Evolutionary conservation across 2,113 vertebrate species (phyloP).

Genomic region (Labeo rohita): DNA sequence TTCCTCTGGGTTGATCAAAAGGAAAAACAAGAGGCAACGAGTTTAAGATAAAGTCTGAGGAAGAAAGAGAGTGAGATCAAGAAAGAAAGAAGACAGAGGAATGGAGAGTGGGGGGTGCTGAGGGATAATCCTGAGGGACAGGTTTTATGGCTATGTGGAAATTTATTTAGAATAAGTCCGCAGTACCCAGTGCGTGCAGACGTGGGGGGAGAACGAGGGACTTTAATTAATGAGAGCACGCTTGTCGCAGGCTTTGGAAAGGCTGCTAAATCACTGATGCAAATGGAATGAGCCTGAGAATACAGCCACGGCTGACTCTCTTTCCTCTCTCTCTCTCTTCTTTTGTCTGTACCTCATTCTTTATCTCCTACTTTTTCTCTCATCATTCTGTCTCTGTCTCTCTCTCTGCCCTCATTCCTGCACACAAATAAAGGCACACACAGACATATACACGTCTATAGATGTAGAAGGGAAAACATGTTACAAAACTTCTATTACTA

Average conservation of each 20-base stretch:
- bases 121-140: slow-evolving; percentile 52
- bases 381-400: slow-evolving; percentile 27
- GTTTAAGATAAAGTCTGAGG: slow-evolving; percentile 28
- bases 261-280: slow-evolving; percentile 61
- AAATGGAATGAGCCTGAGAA: slow-evolving; percentile 53
- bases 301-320: slow-evolving; percentile 20
- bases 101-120: slow-evolving; percentile 36
- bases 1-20: slow-evolving; percentile 21
- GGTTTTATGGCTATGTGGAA: slow-evolving; percentile 54
- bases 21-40: slow-evolving; percentile 21
- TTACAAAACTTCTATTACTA: background rate
- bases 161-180: slow-evolving; percentile 59
- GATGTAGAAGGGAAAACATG: background rate
- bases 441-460: background rate
- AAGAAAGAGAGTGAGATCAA: slow-evolving; percentile 16
- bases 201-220: slow-evolving; percentile 5
- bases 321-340: background rate
- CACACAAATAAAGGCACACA: background rate
- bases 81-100: slow-evolving; percentile 39
- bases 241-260: slow-evolving; percentile 56
- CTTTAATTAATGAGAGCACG: slow-evolving; percentile 63
- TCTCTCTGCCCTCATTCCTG: slow-evolving; percentile 24
- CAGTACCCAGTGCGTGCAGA: slow-evolving; percentile 46
- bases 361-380: slow-evolving; percentile 38
- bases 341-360: slow-evolving; percentile 28